Percentiles rank a stretch among this genome's conserved stretches.
phyloP scores from a whole-genome alignment of 64 coral and sea anemone species.

The Pachyseris speciosa region DNA sequence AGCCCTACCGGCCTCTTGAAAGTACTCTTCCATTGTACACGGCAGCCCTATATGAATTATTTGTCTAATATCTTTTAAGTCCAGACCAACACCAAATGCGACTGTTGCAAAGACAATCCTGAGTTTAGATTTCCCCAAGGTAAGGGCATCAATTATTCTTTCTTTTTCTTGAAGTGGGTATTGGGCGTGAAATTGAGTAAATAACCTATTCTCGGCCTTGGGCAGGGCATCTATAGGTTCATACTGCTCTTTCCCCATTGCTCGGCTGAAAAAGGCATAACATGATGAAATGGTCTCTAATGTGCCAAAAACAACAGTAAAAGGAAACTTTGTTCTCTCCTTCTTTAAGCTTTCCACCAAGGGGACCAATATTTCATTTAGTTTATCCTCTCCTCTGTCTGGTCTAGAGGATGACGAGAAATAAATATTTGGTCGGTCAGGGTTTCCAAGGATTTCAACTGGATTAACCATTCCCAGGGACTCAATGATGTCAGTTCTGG shows the following conservation, averaged over 20 bases:
- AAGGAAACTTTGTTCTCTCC: neutral
- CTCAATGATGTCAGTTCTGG: too few species aligned
- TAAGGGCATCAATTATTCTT: conserved; percentile 26
- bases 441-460: neutral
- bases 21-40: conserved; percentile 56
- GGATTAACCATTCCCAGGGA: too few species aligned
- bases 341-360: neutral
- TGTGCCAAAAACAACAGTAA: conserved; percentile 43
- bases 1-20: conserved; percentile 68
- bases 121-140: neutral
- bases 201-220: conserved; percentile 26
- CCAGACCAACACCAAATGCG: conserved; percentile 67
- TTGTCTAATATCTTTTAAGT: conserved; percentile 29
- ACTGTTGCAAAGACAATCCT: conserved; percentile 59
- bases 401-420: neutral
- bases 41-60: conserved; percentile 70
- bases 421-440: conserved; percentile 55
- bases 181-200: conserved; percentile 43
- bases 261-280: neutral
- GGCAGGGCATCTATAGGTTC: neutral
- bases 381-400: conserved; percentile 2
- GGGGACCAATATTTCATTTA: neutral
- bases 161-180: conserved; percentile 57
- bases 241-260: conserved; percentile 36
- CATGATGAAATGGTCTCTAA: conserved; percentile 18